These are phyloP conservation scores for Silurus meridionalis DNA, from an alignment of 2,113 vertebrate species.

Conservation along the genomic window DNA sequence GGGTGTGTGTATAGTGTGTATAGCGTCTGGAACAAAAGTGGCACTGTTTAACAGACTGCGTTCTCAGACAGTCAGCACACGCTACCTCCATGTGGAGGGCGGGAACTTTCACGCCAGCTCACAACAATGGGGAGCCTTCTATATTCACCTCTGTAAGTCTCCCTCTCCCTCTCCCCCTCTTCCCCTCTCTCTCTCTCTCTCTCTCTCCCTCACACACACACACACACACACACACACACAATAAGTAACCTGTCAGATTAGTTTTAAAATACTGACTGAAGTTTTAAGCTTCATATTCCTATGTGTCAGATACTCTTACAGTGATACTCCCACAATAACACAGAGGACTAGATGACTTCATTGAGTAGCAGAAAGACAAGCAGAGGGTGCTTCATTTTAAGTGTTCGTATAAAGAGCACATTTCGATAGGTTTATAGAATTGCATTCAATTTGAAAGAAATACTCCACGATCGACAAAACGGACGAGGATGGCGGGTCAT, in stretches of 20 bases:
- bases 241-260: background rate
- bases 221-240: background rate
- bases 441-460: background rate
- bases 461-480: background rate
- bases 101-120: conserved; percentile 99
- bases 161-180: background rate
- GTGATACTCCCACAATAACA: background rate
- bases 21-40: conserved; percentile 98
- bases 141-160: conserved; percentile 95
- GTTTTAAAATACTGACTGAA: background rate
- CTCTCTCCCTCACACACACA: background rate
- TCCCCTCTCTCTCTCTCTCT: background rate
- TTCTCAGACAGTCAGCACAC: conserved; percentile 98
- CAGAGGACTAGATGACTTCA: background rate
- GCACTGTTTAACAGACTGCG: conserved; percentile 97
- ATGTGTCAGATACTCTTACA: background rate
- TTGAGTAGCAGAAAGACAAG: background rate
- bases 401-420: background rate
- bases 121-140: conserved; percentile 98
- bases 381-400: background rate
- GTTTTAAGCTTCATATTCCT: background rate
- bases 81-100: conserved; percentile 97
- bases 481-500: background rate
- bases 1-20: conserved; percentile 83
- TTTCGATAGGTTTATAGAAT: background rate